Evolutionary conservation across 2,888 invertebrate genomes (phyloP), one percentile per base, ranked within the genome.

Genomic region (Drosophila meridionalis): DNA sequence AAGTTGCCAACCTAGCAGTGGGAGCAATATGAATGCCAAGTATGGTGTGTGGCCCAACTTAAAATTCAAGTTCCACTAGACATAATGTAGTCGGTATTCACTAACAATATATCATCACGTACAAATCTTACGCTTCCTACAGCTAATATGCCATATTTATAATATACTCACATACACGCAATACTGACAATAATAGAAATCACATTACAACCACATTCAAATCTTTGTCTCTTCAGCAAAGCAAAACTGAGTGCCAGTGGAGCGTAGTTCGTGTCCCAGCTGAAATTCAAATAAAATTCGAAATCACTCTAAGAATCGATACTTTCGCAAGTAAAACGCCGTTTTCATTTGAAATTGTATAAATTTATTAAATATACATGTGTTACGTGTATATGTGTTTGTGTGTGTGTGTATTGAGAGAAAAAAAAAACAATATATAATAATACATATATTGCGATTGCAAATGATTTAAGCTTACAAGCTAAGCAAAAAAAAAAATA

Each of bases 331-430:
- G 2, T 1, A 62, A 42, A 50, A 57, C n/a, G 2, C 8, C 3
- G 4, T 14, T 43, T n/a, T 50, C 11, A 8, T 38, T 74, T 69
- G 36, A 73, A 79, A 73, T 67, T 69, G 78, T 79, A 73, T 69
- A 79, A 79, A 66, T 78, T 78, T 78, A 76, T 78, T 78, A 61
- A 68, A 79, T 78, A 79, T 76, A 79, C 73, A 74, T 43, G 53
- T 59, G 47, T 53, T 43, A 12, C 9, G 34, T 45, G 42, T 56
- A 9, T 66, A 28, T 69, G 36, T 50, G 56, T 62, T 47, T 47
- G 40, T 30, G 42, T 55, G 45, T 52, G 5, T 59, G 50, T 61
- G 20, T 60, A 57, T 40, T 28, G 14, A n/a, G 50, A 60, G 47
- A 42, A 66, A 56, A 78, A 72, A 66, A 79, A 68, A 69, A 78